Base-by-base conservation (phyloP, 1,140 invertebrate genomes). In the Bombus superbus region DNA sequence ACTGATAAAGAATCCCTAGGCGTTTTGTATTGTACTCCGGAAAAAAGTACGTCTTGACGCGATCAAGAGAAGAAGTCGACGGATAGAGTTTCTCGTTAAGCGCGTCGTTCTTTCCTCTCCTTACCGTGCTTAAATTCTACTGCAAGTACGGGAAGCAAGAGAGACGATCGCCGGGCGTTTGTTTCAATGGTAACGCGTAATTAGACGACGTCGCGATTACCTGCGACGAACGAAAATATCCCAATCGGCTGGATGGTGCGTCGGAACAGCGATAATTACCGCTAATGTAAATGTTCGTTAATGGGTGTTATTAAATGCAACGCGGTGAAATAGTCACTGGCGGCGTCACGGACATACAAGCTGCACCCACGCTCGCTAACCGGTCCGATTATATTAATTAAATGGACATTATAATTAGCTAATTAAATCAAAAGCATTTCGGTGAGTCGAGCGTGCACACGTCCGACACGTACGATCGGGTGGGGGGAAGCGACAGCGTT, bases 251-350 rank as follows among this genome's bases (percentile, higher is more conserved):
- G 84, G 81, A 53, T 69, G 80, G 66, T 82, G 47, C 76, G 68
- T 40, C 69, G 75, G 72, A 53, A 83, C 91, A 81, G 83, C 93
- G 92, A 93, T 94, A 93, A 94, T 94, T 94, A 91, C 91, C 88
- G 90, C 91, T 92, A 92, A 91, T 93, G 92, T 93, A 94, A 94
- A 94, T 92, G 93, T 93, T 93, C 93, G 92, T 94, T 94, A 94
- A 94, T 93, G 94, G 93, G 91, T 93, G 94, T 93, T 93, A 94
- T 94, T 94, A 93, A 94, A 94, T 94, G 91, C 92, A 92, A 91
- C 93, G 93, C 92, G 93, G 90, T 91, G 92, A 93, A 93, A 90
- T 90, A 89, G 86, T 89, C 83, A 86, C 82, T 79, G 81, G 32
- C 75, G 75, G 53, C 78, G 66, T 85, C 83, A 73, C 84, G 72